Percentiles rank a stretch among this genome's conserved stretches.
These are phyloP conservation scores for Falco novaeseelandiae DNA, from an alignment of 2,797 vertebrate species.

Conservation along the genomic window DNA sequence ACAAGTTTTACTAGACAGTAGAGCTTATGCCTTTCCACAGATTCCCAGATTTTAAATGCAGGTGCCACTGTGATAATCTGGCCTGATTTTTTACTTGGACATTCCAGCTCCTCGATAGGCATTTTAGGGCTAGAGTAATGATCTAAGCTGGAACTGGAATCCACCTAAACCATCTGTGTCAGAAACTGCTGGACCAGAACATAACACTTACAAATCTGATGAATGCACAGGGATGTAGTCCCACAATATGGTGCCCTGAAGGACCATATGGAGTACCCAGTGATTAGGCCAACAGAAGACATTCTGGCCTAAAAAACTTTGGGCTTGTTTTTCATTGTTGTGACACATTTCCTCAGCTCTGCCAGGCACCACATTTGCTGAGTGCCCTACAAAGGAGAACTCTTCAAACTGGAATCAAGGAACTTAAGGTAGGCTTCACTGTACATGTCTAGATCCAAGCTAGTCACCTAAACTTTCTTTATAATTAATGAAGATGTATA, in stretches of 20 bases:
- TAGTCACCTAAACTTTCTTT: neutral
- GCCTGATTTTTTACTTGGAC: neutral
- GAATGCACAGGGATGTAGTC: neutral
- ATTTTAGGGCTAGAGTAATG: conserved; percentile 31
- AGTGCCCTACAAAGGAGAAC: neutral
- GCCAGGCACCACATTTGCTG: neutral
- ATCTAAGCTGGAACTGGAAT: conserved; percentile 32
- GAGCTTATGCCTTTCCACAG: neutral
- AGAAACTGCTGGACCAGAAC: neutral
- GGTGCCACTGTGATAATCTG: neutral
- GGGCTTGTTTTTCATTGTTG: neutral
- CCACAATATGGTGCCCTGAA: neutral
- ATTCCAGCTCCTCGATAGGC: neutral
- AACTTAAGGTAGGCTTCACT: neutral
- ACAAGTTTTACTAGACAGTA: neutral
- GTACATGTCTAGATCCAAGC: neutral
- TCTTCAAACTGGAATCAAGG: neutral
- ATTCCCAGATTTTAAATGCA: conserved; percentile 4
- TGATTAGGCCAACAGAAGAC: neutral
- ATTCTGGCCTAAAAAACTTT: neutral
- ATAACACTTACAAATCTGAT: neutral
- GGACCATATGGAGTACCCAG: neutral
- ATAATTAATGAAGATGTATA: neutral
- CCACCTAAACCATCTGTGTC: conserved; percentile 34
- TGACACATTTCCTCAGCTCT: neutral